phyloP scores from a whole-genome alignment of 1,140 invertebrate species.

The Condylostylus longicornis region DNA sequence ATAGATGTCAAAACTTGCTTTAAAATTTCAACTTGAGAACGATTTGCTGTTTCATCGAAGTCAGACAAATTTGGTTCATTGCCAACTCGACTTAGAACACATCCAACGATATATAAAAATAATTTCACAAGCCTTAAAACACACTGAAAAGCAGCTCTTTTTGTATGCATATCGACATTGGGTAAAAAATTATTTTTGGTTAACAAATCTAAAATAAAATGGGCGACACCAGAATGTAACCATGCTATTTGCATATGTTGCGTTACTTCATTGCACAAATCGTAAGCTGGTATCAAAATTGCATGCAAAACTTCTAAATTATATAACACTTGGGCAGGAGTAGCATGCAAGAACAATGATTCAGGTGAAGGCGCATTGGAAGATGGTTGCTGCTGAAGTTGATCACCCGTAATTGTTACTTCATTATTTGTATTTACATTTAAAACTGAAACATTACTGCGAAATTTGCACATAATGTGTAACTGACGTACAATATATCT shows the following conservation, averaged over 20 bases:
- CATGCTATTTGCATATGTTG: slow-evolving; percentile 81
- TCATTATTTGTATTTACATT: no score
- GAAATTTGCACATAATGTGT: slow-evolving; percentile 43
- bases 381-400: slow-evolving; percentile 24
- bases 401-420: slow-evolving; percentile 23
- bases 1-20: slow-evolving; percentile 33
- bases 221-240: slow-evolving; percentile 49
- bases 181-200: slow-evolving; percentile 78
- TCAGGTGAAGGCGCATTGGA: slow-evolving; percentile 43
- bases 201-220: slow-evolving; percentile 66
- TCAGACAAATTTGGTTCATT: slow-evolving; percentile 26
- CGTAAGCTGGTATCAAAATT: slow-evolving; percentile 78
- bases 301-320: slow-evolving; percentile 70
- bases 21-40: slow-evolving; percentile 30
- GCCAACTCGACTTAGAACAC: slow-evolving; percentile 34
- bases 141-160: slow-evolving; percentile 71
- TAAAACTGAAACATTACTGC: no score
- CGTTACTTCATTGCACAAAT: slow-evolving; percentile 65
- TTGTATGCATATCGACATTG: slow-evolving; percentile 64
- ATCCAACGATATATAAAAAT: slow-evolving; percentile 71
- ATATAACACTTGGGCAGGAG: slow-evolving; percentile 65
- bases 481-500: slow-evolving; percentile 52
- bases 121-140: slow-evolving; percentile 81
- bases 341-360: slow-evolving; percentile 53
- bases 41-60: slow-evolving; percentile 17